These are phyloP conservation scores for Elephantulus edwardii DNA, from an alignment of 2,113 vertebrate species.

Conservation along the genomic window DNA sequence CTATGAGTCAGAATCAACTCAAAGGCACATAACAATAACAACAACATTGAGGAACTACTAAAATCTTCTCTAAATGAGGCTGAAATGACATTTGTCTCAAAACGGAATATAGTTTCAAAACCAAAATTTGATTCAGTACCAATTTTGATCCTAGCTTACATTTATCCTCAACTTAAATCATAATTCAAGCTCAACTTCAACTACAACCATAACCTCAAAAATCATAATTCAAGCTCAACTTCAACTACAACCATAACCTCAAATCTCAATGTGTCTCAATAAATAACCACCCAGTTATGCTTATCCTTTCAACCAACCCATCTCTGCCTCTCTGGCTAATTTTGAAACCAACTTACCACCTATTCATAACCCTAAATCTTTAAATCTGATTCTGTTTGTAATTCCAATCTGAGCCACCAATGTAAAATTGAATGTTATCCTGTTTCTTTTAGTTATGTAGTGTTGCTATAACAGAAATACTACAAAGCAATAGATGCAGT, in stretches of 20 bases:
- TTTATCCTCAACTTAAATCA: constrained; percentile 59
- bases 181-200: constrained; percentile 12
- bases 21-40: no score
- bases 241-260: background rate
- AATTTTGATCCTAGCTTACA: constrained; percentile 11
- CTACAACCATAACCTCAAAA: constrained; percentile 42
- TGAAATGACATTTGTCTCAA: constrained; percentile 20
- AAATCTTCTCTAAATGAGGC: background rate
- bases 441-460: background rate
- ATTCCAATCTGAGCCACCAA: background rate
- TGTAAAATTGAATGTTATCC: background rate
- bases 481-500: background rate
- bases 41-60: constrained; percentile 46
- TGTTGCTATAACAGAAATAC: background rate
- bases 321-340: background rate
- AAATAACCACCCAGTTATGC: background rate
- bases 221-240: constrained; percentile 33
- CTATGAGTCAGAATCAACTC: no score
- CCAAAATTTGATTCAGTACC: background rate
- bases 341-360: background rate
- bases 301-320: background rate
- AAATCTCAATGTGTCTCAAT: background rate
- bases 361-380: background rate
- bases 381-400: background rate
- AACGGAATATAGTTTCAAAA: constrained; percentile 25